Evolutionary conservation across 2,888 invertebrate genomes (phyloP).

Genomic region (Sicus ferrugineus): DNA sequence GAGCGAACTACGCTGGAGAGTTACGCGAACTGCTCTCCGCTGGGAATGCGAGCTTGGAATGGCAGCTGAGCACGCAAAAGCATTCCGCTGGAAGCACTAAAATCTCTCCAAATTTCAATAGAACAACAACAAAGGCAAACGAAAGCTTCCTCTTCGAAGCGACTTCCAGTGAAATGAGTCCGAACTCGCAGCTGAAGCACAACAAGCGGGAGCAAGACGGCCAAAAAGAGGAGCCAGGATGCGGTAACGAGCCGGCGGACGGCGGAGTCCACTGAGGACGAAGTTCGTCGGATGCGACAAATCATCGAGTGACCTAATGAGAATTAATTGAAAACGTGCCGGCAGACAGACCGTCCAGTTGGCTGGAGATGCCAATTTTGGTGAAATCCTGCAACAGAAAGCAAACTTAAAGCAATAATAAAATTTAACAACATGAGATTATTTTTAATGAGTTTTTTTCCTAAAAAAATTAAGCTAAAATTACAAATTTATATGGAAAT

Average conservation of each 20-base stretch:
- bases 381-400: neutral
- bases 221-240: no score
- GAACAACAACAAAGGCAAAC: neutral
- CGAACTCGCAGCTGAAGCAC: neutral
- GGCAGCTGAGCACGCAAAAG: no score
- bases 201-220: neutral
- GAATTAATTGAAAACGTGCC: slow-evolving; percentile 22
- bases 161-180: neutral
- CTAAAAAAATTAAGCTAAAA: no score
- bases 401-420: no score
- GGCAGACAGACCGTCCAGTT: neutral
- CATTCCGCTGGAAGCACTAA: neutral
- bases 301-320: slow-evolving; percentile 17
- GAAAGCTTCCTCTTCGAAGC: neutral
- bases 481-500: no score
- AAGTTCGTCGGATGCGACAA: neutral
- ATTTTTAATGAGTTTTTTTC: no score
- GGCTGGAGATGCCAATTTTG: neutral
- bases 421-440: no score
- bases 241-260: no score
- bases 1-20: no score
- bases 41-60: no score
- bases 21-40: no score
- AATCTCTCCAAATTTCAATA: neutral
- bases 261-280: neutral